Evolutionary conservation across 2,113 vertebrate genomes (phyloP).

Genomic region (Rattus norvegicus): GRCr8 NC_086020.1:157614501-157615000

Average conservation of each 20-base stretch:
- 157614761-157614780: background rate
- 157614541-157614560: background rate
- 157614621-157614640: background rate
- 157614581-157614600: background rate
- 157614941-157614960: background rate
- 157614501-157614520: background rate
- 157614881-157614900: background rate
- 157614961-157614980: background rate
- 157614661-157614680: background rate
- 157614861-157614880: background rate
- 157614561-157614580: background rate
- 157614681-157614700: background rate
- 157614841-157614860: background rate
- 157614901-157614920: background rate
- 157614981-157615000: background rate
- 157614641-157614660: rapidly evolving
- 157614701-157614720: background rate
- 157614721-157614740: no score
- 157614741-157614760: background rate
- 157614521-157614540: background rate
- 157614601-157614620: background rate
- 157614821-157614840: background rate
- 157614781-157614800: background rate
- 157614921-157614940: background rate
- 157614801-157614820: background rate